Evolutionary conservation across 1,140 invertebrate species (phyloP).

Genomic region (Pemphigus obesinymphae): DNA sequence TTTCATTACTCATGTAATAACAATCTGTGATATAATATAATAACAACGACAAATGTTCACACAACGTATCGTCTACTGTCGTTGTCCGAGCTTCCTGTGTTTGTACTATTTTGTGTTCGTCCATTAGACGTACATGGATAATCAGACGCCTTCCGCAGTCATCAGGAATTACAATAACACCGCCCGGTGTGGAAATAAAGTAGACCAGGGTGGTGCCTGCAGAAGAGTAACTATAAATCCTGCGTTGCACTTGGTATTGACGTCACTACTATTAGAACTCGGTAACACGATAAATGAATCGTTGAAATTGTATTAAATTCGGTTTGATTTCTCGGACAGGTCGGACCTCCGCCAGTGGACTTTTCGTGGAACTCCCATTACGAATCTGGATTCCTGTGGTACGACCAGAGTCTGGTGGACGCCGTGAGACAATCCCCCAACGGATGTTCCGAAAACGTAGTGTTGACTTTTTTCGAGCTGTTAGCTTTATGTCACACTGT

Average conservation of each 20-base stretch:
- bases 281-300: neutral
- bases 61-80: neutral
- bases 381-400: conserved; percentile 91
- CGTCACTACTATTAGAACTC: neutral
- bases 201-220: neutral
- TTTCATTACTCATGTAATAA: no score
- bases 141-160: neutral
- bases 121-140: conserved; percentile 16
- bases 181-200: neutral
- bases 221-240: conserved; percentile 37
- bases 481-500: conserved; percentile 92
- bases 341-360: conserved; percentile 51
- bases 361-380: conserved; percentile 91
- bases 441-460: conserved; percentile 55
- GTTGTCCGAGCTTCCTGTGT: conserved; percentile 9
- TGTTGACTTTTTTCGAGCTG: conserved; percentile 74
- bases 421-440: conserved; percentile 66
- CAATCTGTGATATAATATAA: no score
- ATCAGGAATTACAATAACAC: neutral
- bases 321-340: neutral
- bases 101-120: conserved; percentile 27
- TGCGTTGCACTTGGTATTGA: conserved; percentile 19
- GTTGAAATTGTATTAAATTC: neutral
- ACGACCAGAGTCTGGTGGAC: conserved; percentile 80
- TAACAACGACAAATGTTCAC: neutral